A percentile compares a stretch with the other conserved stretches of the same genome.
Evolutionary conservation across 1,140 invertebrate species (phyloP).

Genomic region (Hycleus phaleratus): DNA sequence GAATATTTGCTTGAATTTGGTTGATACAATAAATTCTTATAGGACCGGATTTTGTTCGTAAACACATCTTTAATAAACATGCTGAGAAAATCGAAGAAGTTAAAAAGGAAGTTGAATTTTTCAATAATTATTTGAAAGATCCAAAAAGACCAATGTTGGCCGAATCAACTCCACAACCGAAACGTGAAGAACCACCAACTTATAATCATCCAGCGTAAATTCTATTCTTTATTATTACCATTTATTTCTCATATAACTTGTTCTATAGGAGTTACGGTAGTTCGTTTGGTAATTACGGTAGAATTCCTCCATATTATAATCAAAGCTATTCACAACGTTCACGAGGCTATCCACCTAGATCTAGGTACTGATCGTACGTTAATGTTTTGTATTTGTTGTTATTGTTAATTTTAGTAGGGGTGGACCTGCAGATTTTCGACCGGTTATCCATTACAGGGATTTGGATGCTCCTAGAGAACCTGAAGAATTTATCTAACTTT

Average conservation of each 20-base stretch:
- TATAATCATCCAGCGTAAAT: constrained; percentile 46
- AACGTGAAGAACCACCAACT: constrained; percentile 43
- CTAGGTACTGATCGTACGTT: constrained; percentile 25
- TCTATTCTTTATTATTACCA: constrained; percentile 12
- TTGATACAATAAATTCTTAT: no score
- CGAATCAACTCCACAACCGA: constrained; percentile 60
- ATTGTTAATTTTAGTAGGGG: constrained; percentile 34
- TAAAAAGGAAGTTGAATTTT: constrained; percentile 92
- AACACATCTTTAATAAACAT: constrained; percentile 98
- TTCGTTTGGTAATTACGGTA: constrained; percentile 36
- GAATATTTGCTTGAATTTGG: no score
- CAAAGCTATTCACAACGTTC: constrained; percentile 34
- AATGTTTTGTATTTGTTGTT: constrained; percentile 10
- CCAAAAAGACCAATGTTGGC: constrained; percentile 89
- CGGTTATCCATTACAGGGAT: constrained; percentile 84
- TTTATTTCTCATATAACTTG: constrained; percentile 10
- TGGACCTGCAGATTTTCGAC: constrained; percentile 68
- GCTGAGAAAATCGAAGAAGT: constrained; percentile 95
- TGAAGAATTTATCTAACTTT: constrained; percentile 65
- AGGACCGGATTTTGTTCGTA: constrained; percentile 96
- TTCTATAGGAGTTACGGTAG: constrained; percentile 33
- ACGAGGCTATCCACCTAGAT: constrained; percentile 32
- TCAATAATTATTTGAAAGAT: constrained; percentile 96
- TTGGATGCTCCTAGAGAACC: constrained; percentile 84
- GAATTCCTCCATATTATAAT: constrained; percentile 43